Evolutionary conservation across 1,140 invertebrate species (phyloP).

Genomic region (Drosophila tani): DNA sequence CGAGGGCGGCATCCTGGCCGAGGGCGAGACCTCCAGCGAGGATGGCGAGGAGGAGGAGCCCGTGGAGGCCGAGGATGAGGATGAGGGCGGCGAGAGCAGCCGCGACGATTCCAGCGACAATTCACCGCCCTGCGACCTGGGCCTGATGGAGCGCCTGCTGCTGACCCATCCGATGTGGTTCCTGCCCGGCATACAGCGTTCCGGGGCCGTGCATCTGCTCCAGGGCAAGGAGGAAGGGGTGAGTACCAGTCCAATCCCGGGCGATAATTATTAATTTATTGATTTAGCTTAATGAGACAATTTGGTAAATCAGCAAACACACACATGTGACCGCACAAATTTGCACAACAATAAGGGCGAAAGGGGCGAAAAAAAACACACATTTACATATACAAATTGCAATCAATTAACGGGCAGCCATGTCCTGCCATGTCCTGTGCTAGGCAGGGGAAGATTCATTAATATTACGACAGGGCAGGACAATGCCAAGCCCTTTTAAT

Average conservation of each 20-base stretch:
- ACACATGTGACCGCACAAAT: constrained; percentile 61
- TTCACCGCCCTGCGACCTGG: constrained; percentile 90
- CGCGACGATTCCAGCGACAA: constrained; percentile 75
- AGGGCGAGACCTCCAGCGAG: constrained; percentile 84
- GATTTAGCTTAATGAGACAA: constrained; percentile 75
- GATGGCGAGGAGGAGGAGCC: constrained; percentile 25
- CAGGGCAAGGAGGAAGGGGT: constrained; percentile 97
- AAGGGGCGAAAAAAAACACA: constrained; percentile 3
- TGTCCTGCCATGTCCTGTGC: constrained; percentile 22
- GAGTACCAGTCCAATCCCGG: constrained; percentile 78
- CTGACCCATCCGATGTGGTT: constrained; percentile 98
- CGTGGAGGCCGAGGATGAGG: constrained; percentile 37
- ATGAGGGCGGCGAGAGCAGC: constrained; percentile 58
- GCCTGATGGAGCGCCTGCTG: constrained; percentile 93
- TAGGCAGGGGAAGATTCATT: constrained; percentile 64
- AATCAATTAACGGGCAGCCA: constrained; percentile 67
- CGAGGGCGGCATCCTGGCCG: constrained; percentile 84
- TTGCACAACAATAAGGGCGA: constrained; percentile 47
- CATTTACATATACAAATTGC: constrained; percentile 79
- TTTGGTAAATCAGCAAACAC: constrained; percentile 59
- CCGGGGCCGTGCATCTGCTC: constrained; percentile 95
- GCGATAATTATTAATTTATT: constrained; percentile 74
- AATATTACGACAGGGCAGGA: constrained; percentile 75
- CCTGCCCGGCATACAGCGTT: constrained; percentile 95
- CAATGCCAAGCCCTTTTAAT: constrained; percentile 79